Conservation (phyloP, 2,797 vertebrate species). For the Micrastur ruficollis region DNA sequence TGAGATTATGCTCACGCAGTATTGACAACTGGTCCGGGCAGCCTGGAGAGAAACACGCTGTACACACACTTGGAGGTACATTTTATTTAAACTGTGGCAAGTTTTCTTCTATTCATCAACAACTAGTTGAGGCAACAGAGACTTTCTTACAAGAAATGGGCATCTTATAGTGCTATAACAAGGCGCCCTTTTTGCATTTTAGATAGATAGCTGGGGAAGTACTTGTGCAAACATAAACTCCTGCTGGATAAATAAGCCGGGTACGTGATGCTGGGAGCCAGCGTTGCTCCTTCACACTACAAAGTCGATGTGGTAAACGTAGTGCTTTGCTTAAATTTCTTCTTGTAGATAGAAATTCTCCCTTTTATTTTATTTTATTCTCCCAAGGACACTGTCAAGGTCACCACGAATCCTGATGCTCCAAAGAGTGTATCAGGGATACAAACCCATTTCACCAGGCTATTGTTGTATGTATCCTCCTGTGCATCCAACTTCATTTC, state of each 20-base stretch:
- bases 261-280: neutral
- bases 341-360: neutral
- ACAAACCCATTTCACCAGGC: slow-evolving; percentile 77
- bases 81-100: neutral
- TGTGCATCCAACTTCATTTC: slow-evolving; percentile 95
- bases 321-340: neutral
- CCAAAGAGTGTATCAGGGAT: slow-evolving; percentile 72
- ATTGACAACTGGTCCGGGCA: neutral
- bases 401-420: slow-evolving; percentile 76
- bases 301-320: neutral
- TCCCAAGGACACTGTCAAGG: slow-evolving; percentile 88
- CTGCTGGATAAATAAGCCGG: neutral
- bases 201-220: neutral
- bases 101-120: neutral
- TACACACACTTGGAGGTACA: neutral
- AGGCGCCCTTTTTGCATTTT: neutral
- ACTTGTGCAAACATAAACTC: neutral
- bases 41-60: neutral
- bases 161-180: neutral
- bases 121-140: neutral
- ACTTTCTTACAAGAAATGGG: neutral
- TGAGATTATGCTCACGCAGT: rapidly evolving
- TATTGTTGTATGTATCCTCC: slow-evolving; percentile 85
- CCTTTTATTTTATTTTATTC: slow-evolving; percentile 44
- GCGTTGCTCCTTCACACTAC: rapidly evolving